Base-by-base conservation (phyloP, 2,888 invertebrate species). In the Hirtodrosophila histrioides region DNA sequence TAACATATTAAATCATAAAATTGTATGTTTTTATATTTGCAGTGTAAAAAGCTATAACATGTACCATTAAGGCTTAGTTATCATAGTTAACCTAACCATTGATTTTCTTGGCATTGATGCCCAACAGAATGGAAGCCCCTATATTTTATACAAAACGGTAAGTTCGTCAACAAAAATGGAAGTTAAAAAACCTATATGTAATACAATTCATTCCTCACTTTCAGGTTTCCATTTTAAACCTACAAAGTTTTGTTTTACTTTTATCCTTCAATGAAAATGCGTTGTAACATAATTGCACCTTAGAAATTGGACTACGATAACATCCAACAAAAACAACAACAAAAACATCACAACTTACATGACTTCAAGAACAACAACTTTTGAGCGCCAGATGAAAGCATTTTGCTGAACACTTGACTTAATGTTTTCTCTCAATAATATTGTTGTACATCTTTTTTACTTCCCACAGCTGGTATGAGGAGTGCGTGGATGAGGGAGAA, bases 361-460 rank as follows among this genome's bases (percentile, higher is more conserved):
- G 36, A 45, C 39, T 27, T 17, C 11, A 54, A 17, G 17, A 43
- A 58, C 9, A 56, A 53, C 48, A 63, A 35, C 27, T 61, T 36
- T 43, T 31, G 43, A 58, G 57, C 53, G 54, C 57, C 65, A 61
- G 66, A 71, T 72, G 67, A 66, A 58, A 69, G 63, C 63, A 73
- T 58, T 80, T 80, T 49, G 86, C 81, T 70, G 54, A 31, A 77
- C 43, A 66, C 62, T 55, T 65, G 40, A 53, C 72, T 71, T 46
- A 67, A 65, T 74, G 74, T 84, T 84, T 80, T 74, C 50, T 44
- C 36, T 44, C 64, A 81, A 86, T 82, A 85, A 84, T 82, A 72
- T 69, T 82, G 85, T 87, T 82, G 87, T 82, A 75, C 78, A 75
- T 83, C 78, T 83, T 82, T 82, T 83, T 82, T 87, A 83, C 82